Evolutionary conservation across 2,888 invertebrate species (phyloP), one percentile per base, ranked within the genome.

Genomic region (Melinaea menophilus): DNA sequence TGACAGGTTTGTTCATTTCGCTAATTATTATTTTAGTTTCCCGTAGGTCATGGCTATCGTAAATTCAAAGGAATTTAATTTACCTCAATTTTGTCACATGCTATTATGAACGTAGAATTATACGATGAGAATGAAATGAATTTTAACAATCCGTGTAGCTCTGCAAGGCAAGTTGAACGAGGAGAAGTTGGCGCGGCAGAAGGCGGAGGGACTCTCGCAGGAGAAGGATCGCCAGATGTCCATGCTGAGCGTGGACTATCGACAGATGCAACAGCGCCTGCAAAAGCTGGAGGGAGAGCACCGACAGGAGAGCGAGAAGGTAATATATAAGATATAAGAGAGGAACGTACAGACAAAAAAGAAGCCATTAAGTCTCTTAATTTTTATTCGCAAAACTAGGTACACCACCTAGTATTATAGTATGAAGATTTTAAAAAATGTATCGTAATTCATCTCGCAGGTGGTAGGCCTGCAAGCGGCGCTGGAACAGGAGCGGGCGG

Each of bases 171-270:
- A 98, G 90, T 86, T 98, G 66, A 97, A 96, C 75, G 97, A 97
- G 81, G 98, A 99, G 86, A 97, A 97, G 81, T 92, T 93, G 61
- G 94, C 95, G 4, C 92, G 98, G 58, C 97, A 97, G 80, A 95
- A 96, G 73, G 95, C 97, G 0, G 98, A 99, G 81, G 92, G 96
- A 56, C 93, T 94, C 66, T 95, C 95, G 13, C 97, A 99, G 85
- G 98, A 98, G 82, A 96, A 97, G 76, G 98, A 99, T 81, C 93
- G 98, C 0, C 97, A 98, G 85, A 95, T 98, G 81, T 98, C 97
- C 11, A 98, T 98, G 96, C 91, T 98, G 45, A 95, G 96, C 31
- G 97, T 99, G 2, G 99, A 99, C 86, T 96, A 98, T 82, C 92
- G 97, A n/a, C 98, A 98, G 89, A 95, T 98, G 77, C 97, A 97